These are phyloP conservation scores for Charaxes varanes DNA, from an alignment of 1,140 invertebrate species.

Conservation along the genomic window DNA sequence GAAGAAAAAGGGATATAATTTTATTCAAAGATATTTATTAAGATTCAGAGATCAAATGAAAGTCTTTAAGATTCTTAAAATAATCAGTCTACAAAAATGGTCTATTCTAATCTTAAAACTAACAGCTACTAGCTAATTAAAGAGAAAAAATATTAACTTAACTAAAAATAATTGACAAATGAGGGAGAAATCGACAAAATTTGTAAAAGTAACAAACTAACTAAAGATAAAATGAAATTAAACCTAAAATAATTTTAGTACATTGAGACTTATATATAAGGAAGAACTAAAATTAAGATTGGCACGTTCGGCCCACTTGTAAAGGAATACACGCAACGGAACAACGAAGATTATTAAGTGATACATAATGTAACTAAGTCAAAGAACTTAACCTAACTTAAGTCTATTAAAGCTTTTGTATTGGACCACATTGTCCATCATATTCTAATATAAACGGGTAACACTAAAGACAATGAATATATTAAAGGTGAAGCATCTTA, in stretches of 20 bases:
- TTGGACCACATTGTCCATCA: conserved; percentile 20
- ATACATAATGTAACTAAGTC: conserved; percentile 10
- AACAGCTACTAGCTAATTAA: conserved; percentile 4
- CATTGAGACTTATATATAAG: conserved; percentile 15
- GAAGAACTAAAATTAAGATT: conserved; percentile 45
- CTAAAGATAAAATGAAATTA: conserved; percentile 9
- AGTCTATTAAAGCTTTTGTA: conserved; percentile 53
- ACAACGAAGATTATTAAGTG: conserved; percentile 14
- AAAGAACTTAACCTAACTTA: conserved; percentile 25
- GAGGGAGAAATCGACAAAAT: conserved; percentile 21
- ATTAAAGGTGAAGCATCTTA: neutral
- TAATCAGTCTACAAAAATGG: conserved; percentile 49
- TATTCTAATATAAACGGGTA: conserved; percentile 1
- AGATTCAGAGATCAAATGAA: conserved; percentile 70
- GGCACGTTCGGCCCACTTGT: conserved; percentile 61
- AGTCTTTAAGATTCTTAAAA: conserved; percentile 60
- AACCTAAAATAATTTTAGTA: conserved; percentile 14
- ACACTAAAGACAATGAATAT: conserved; percentile 3
- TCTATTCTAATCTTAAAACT: conserved; percentile 26
- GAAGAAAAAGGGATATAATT: conserved; percentile 12
- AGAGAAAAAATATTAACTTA: conserved; percentile 8
- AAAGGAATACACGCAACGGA: conserved; percentile 21
- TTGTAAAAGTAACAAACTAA: conserved; percentile 12
- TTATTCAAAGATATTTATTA: conserved; percentile 44
- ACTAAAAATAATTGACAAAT: conserved; percentile 9